These are phyloP conservation scores for Acropternis orthonyx DNA, from an alignment of 2,797 vertebrate species.

Conservation along the genomic window DNA sequence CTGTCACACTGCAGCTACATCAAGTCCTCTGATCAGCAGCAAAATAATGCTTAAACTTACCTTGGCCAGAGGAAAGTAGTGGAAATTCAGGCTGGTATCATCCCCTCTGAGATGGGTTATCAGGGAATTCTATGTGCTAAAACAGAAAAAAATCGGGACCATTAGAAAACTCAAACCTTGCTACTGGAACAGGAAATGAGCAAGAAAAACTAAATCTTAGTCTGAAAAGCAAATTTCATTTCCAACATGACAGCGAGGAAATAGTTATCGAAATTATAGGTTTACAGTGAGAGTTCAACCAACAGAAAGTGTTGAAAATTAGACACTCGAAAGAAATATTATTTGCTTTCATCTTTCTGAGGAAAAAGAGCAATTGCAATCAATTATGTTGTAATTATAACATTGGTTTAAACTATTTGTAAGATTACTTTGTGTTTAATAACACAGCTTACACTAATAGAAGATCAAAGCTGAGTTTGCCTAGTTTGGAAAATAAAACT, in stretches of 20 bases:
- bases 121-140: not conserved
- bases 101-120: not conserved
- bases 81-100: not conserved
- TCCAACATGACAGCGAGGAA: not conserved
- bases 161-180: not conserved
- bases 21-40: not conserved
- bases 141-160: not conserved
- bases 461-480: constrained; percentile 31
- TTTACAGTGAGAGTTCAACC: not conserved
- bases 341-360: constrained; percentile 5
- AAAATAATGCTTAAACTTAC: not conserved
- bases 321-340: not conserved
- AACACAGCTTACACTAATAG: not conserved
- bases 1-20: not conserved
- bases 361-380: not conserved
- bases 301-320: not conserved
- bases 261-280: not conserved
- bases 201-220: not conserved
- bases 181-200: not conserved
- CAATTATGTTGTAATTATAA: constrained; percentile 19
- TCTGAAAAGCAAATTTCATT: not conserved
- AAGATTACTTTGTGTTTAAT: constrained; percentile 34
- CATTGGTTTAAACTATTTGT: not conserved
- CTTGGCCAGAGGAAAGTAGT: not conserved
- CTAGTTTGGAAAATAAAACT: constrained; percentile 42